Evolutionary conservation across 1,140 invertebrate genomes (phyloP).

Genomic region (Goniozus legneri): DNA sequence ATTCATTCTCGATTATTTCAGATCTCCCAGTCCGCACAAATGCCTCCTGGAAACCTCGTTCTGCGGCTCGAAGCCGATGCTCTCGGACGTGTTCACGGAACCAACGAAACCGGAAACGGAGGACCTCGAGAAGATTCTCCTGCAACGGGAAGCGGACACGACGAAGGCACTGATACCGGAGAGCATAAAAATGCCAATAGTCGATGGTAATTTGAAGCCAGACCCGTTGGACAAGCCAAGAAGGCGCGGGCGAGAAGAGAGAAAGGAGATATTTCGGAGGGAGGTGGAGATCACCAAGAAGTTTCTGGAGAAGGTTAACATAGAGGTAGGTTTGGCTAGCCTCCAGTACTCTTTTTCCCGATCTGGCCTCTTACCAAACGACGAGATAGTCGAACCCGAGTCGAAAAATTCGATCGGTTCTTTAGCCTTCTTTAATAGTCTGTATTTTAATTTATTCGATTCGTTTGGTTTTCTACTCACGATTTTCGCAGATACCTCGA

Average conservation of each 20-base stretch:
- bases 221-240: slow-evolving; percentile 48
- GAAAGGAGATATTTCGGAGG: slow-evolving; percentile 51
- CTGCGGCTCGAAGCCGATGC: slow-evolving; percentile 71
- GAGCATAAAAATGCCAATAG: slow-evolving; percentile 45
- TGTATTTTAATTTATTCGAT: no score
- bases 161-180: slow-evolving; percentile 51
- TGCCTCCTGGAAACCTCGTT: slow-evolving; percentile 86
- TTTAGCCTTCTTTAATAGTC: no score
- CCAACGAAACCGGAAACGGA: slow-evolving; percentile 56
- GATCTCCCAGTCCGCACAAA: slow-evolving; percentile 83
- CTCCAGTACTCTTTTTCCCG: background rate
- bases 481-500: no score
- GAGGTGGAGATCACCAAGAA: slow-evolving; percentile 54
- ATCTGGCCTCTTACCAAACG: no score
- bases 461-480: no score
- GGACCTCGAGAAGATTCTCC: slow-evolving; percentile 63
- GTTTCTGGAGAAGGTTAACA: slow-evolving; percentile 49
- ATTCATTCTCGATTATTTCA: slow-evolving; percentile 41
- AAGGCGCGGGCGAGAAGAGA: slow-evolving; percentile 46
- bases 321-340: slow-evolving; percentile 36
- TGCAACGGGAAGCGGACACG: slow-evolving; percentile 53
- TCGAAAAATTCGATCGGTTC: no score
- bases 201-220: slow-evolving; percentile 47
- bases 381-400: no score
- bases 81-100: slow-evolving; percentile 44